Evolutionary conservation across 2,797 vertebrate species (phyloP), one percentile per base, ranked within the genome.

Genomic region (Gallinago stenura): DNA sequence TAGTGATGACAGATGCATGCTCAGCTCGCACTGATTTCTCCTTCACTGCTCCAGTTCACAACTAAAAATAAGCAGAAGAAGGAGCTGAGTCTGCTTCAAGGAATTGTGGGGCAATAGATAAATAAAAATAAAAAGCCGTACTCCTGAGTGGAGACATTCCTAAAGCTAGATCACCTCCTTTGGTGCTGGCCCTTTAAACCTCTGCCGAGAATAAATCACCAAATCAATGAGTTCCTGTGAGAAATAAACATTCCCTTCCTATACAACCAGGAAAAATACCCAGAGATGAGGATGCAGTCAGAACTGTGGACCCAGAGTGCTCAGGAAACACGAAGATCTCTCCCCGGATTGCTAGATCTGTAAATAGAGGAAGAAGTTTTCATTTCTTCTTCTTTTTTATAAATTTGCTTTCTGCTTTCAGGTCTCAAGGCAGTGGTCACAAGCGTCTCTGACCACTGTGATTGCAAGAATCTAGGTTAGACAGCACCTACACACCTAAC

Each of bases 11-110:
- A 89, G 91, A 25, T 30, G 64, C 82, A 28, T 14, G 71, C 84
- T 94, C 91, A 65, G 89, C 71, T 89, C 56, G 1, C 54, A 4
- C 58, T 2, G 9, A 8, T 28, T 57, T 11, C 89, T 72, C 50
- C 78, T 48, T 22, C 71, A 6, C 82, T 79, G 96, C 78, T 87
- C 79, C 89, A 70, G 48, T 86, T 91, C 76, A 53, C 60, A 14
- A 50, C 89, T 83, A 73, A 93, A 95, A 97, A 96, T 75, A 94
- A 76, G 56, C 79, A 64, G 91, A n/a, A 56, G 37, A 81, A 82
- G 87, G 56, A 87, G 89, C 53, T 54, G 72, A 91, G 39, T 15
- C 65, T 75, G 71, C 85, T 94, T n/a, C 48, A 41, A 37, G 91
- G 91, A 37, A 50, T 10, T 48, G 48, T 61, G 79, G 64, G 71